Evolutionary conservation across 2,113 vertebrate species (phyloP).

Genomic region (Saguinus imperator): DNA sequence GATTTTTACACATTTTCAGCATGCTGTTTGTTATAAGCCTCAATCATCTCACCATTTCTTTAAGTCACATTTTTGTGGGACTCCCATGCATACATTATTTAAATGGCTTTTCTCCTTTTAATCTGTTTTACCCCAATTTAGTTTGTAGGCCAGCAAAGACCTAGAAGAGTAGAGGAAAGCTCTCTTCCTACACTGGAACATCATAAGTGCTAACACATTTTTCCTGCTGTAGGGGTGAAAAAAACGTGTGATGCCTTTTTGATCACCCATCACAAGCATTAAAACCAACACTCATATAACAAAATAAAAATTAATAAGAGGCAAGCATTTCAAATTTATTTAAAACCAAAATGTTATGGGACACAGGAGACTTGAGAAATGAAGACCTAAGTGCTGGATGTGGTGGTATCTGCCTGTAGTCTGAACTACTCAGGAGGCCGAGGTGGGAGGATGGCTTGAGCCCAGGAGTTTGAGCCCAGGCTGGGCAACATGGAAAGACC

Average conservation of each 20-base stretch:
- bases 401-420: no score
- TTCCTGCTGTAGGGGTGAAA: not conserved
- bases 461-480: no score
- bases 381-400: not conserved
- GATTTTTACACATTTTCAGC: not conserved
- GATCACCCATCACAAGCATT: not conserved
- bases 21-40: no score
- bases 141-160: not conserved
- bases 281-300: not conserved
- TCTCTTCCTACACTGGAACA: not conserved
- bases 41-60: not conserved
- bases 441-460: no score
- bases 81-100: not conserved
- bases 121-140: not conserved
- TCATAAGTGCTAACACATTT: not conserved
- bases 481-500: no score
- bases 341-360: not conserved
- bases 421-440: no score
- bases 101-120: not conserved
- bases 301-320: not conserved
- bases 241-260: not conserved
- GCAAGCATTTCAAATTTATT: not conserved
- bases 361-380: not conserved
- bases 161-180: not conserved
- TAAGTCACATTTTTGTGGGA: not conserved